Evolutionary conservation across 2,888 invertebrate species (phyloP), one percentile per base, ranked within the genome.

Genomic region (Omphaloscelis lunosa): DNA sequence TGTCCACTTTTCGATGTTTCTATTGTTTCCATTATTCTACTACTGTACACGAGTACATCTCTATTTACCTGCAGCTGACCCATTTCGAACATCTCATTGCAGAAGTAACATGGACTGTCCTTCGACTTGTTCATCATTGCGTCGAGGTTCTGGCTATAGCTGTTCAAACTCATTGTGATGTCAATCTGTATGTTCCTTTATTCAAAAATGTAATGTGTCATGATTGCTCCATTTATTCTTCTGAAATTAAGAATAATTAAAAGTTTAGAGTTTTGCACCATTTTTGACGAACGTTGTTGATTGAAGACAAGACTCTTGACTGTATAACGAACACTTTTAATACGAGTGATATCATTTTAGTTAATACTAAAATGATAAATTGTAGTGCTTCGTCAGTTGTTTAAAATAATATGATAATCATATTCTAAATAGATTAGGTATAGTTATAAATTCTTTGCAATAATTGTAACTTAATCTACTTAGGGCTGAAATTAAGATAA

Each of bases 41-140:
- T 6, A 20, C 20, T 51, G 8, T 51, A 48, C 15, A 11, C 15
- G 45, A 15, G 48, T 48, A 48, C 17, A 17, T 17, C 17, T 17
- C 17, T 17, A 45, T 45, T 45, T 45, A 98, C 98, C 97, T 97
- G 97, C 87, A 98, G 94, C 4, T 97, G 97, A 81, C 98, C 97
- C 92, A 97, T 97, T 86, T 97, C 97, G 78, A 98, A 97, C 91
- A 97, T 92, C 80, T 98, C 97, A 89, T 97, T 97, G 93, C 98
- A 98, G 93, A 97, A 98, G 89, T 98, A 97, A 88, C 98, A 98
- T 4, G 97, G 96, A 56, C 97, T 97, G 82, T 97, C 97, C 86
- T 95, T 96, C 58, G 93, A 92, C 68, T 86, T 88, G 69, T 29
- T 53, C 45, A 53, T 80, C 53, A 53, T 83, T 5, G 65, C 80